Evolutionary conservation across 2,888 invertebrate genomes (phyloP).

Genomic region (Zaprionus lineosus): DNA sequence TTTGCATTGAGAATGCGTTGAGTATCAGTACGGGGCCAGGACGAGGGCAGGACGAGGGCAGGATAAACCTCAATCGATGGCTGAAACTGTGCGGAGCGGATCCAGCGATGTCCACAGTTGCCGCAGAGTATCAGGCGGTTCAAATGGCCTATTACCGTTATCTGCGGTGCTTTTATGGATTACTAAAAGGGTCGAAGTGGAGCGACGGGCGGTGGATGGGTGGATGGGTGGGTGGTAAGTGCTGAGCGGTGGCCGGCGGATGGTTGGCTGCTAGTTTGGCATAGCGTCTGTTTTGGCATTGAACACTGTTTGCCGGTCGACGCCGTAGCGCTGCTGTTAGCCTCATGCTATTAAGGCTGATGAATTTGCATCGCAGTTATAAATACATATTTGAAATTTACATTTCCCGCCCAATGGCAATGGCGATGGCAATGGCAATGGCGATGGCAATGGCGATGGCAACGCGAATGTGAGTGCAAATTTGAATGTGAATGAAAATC

Average conservation of each 20-base stretch:
- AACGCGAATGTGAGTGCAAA: not conserved
- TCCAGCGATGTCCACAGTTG: too few species aligned
- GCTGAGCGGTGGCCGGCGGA: not conserved
- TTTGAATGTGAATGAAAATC: not conserved
- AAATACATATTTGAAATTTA: slow-evolving; percentile 52
- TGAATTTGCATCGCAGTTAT: slow-evolving; percentile 54
- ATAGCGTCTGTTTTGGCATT: not conserved
- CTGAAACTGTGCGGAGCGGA: not conserved
- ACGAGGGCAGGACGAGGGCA: slow-evolving; percentile 5
- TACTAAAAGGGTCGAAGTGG: too few species aligned
- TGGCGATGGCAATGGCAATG: not conserved
- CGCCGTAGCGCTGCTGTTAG: too few species aligned
- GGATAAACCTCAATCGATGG: slow-evolving; percentile 26
- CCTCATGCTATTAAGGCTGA: slow-evolving; percentile 62
- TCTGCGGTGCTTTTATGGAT: slow-evolving; percentile 37
- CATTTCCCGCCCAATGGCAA: slow-evolving; percentile 22
- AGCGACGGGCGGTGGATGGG: not conserved
- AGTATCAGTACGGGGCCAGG: slow-evolving; percentile 3
- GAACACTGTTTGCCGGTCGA: slow-evolving; percentile 19
- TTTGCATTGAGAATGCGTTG: slow-evolving; percentile 51
- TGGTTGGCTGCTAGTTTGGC: not conserved
- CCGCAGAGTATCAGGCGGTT: slow-evolving; percentile 28
- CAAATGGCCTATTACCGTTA: slow-evolving; percentile 47
- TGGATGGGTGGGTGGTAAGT: not conserved
- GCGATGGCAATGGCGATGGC: slow-evolving; percentile 1